phyloP scores from a whole-genome alignment of 2,113 vertebrate species.

The Heterotilapia buettikoferi region DNA sequence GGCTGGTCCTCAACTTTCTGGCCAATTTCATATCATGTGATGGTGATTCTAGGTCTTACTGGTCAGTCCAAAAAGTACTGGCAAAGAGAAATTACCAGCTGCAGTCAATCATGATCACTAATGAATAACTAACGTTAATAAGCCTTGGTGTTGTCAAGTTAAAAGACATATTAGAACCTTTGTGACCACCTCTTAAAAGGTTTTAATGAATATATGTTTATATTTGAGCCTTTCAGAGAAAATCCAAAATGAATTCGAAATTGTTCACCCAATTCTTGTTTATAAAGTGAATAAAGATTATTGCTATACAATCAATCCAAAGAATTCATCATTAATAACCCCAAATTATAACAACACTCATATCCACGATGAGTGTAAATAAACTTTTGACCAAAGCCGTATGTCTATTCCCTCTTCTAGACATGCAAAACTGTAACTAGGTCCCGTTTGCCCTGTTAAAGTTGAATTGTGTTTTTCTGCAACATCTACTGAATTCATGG shows the following conservation, averaged over 20 bases:
- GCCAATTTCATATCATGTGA: accelerated
- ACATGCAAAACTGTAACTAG: accelerated
- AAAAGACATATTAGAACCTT: background rate
- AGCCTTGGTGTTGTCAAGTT: background rate
- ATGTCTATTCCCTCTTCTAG: accelerated
- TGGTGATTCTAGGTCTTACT: background rate
- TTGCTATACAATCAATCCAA: background rate
- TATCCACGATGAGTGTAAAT: background rate
- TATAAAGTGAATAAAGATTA: background rate
- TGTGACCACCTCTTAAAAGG: background rate
- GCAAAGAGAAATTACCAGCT: background rate
- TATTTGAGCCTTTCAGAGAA: background rate
- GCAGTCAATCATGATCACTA: background rate
- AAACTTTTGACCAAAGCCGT: background rate
- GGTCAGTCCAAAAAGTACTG: background rate
- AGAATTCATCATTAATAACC: background rate
- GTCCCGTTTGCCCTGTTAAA: background rate
- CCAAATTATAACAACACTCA: background rate
- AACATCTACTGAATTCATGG: background rate
- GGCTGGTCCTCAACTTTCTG: background rate
- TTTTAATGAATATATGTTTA: background rate
- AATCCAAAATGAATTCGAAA: background rate
- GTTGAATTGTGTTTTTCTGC: background rate
- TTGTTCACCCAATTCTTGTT: background rate
- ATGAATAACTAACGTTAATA: background rate